Conservation (phyloP, 2,888 invertebrate species). For the Acanthopleura granulata region DNA sequence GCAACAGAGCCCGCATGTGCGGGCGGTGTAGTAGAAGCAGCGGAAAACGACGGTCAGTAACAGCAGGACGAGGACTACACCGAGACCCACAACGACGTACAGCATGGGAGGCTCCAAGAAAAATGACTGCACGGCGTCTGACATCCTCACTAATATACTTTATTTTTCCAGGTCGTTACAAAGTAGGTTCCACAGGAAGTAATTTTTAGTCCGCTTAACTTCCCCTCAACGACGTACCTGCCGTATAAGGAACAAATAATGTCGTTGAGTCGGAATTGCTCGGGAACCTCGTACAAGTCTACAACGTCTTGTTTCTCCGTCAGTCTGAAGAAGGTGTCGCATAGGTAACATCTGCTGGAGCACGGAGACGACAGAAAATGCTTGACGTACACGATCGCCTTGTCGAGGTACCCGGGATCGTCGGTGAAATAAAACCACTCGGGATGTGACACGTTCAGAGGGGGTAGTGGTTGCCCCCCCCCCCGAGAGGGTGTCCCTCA, state of each 20-base stretch:
- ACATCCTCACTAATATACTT: neutral
- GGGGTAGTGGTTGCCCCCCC: too few species aligned
- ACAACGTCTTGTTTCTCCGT: neutral
- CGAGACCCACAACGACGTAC: neutral
- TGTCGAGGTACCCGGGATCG: neutral
- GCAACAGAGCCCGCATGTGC: neutral
- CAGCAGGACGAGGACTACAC: neutral
- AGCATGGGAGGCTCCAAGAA: neutral
- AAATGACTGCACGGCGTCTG: neutral
- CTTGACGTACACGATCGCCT: neutral
- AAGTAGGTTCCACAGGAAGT: slow-evolving; percentile 3
- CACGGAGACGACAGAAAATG: neutral
- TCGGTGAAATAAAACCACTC: neutral
- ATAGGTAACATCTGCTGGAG: neutral
- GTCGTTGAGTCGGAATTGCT: neutral
- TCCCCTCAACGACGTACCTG: neutral
- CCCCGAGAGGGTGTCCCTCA: neutral
- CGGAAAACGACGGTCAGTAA: neutral
- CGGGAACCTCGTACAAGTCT: neutral
- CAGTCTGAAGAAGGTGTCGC: neutral
- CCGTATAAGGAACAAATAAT: slow-evolving; percentile 3
- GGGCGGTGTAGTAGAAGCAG: neutral
- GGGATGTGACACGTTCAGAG: neutral
- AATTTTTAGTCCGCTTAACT: neutral
- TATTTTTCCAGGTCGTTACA: neutral